Conservation (phyloP, 2,888 invertebrate species). For the Sturmia bella region DNA sequence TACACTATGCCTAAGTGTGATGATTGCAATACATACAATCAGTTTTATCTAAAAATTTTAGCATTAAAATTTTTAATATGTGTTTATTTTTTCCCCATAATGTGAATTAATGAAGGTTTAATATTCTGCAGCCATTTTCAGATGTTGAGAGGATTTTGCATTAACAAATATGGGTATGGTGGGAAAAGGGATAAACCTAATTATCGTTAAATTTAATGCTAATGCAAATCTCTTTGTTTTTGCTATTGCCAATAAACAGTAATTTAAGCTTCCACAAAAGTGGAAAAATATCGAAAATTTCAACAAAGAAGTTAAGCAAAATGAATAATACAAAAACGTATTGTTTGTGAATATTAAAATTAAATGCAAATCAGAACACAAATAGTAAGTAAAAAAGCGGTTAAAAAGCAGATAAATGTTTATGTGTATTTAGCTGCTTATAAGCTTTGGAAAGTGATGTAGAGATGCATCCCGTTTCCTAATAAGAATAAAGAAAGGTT, state of each 20-base stretch:
- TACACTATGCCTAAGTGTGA: too few species aligned
- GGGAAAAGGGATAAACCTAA: constrained; percentile 57
- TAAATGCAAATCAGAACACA: too few species aligned
- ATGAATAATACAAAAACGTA: too few species aligned
- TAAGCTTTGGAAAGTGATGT: too few species aligned
- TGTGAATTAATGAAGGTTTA: not conserved
- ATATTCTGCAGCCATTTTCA: not conserved
- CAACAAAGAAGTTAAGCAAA: not conserved
- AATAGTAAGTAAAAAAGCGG: too few species aligned
- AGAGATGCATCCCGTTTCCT: too few species aligned
- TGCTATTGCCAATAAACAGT: constrained; percentile 29
- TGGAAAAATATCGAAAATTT: not conserved
- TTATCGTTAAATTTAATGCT: constrained; percentile 69
- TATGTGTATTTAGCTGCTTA: too few species aligned
- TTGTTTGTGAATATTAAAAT: too few species aligned
- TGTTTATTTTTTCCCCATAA: not conserved
- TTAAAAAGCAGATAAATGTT: not conserved
- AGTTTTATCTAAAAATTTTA: not conserved
- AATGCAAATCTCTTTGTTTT: constrained; percentile 39
- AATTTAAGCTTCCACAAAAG: not conserved
- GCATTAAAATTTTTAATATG: not conserved
- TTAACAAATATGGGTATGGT: constrained; percentile 17
- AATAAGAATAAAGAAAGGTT: too few species aligned
- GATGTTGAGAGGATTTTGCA: constrained; percentile 39
- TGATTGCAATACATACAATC: not conserved